These are phyloP conservation scores for Eupithecia subfuscata DNA, from an alignment of 2,888 invertebrate species.

Conservation along the genomic window DNA sequence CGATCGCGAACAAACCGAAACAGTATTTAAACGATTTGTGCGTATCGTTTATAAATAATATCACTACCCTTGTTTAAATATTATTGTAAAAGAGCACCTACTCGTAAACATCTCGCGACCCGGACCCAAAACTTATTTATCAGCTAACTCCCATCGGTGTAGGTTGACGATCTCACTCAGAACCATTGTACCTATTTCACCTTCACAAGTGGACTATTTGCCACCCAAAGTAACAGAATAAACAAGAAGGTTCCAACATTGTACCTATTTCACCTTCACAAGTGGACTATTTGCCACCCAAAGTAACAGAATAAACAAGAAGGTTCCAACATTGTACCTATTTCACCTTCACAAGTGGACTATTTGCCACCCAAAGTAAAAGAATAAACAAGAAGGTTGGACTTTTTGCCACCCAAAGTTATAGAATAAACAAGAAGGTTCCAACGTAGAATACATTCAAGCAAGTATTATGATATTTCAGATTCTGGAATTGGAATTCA, in stretches of 20 bases:
- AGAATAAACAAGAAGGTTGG: not conserved
- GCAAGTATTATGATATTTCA: not conserved
- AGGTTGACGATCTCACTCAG: not conserved
- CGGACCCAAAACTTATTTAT: not conserved
- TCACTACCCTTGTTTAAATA: slow-evolving; percentile 27
- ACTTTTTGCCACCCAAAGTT: not conserved
- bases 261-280: not conserved
- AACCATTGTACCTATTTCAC: not conserved
- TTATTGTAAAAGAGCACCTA: slow-evolving; percentile 32
- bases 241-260: not conserved
- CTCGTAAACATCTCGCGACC: slow-evolving; percentile 9
- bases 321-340: not conserved
- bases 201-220: not conserved
- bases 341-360: not conserved
- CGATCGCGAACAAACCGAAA: slow-evolving; percentile 11
- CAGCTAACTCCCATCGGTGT: not conserved
- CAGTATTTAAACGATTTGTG: slow-evolving; percentile 33
- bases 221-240: not conserved
- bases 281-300: not conserved
- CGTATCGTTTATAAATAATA: slow-evolving; percentile 34
- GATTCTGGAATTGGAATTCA: not conserved
- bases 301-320: not conserved
- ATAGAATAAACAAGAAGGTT: not conserved
- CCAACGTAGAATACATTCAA: not conserved
- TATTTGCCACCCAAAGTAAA: not conserved